Evolutionary conservation across 2,888 invertebrate genomes (phyloP), one percentile per base, ranked within the genome.

Genomic region (Folsomia manolachei): DNA sequence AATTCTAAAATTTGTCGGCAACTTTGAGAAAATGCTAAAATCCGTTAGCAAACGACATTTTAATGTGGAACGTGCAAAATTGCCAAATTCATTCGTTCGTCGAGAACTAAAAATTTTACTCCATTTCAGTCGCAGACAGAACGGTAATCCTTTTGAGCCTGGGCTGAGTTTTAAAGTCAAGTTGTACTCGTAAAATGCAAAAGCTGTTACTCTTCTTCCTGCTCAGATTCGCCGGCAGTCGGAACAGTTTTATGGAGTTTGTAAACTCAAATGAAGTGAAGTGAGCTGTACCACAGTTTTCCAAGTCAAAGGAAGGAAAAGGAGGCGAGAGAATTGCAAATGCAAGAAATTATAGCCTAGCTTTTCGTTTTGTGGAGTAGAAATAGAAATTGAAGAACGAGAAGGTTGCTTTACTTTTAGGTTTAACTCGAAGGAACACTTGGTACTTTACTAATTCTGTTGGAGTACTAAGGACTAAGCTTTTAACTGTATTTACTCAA

Each of bases 41-140:
- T 39, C 39, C 39, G 4, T 39, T 9, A 39, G 39, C 14, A 66
- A 39, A 66, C 52, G 65, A 66, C 27, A 51, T 66, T 66, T 27
- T 64, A 64, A 64, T 66, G 65, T 64, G 64, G 18, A 27, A 27
- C 64, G 19, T 56, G 56, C 56, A 56, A 56, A 56, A 56, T 56
- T 7, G 56, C 56, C 7, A 56, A 56, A 39, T 39, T 39, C n/a
- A n/a, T n/a, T n/a, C n/a, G n/a, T n/a, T n/a, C 39, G 39, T 14
- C 4, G 39, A 39, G 14, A 9, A 39, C 39, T 39, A 39, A 14
- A 39, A 39, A 39, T 14, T 39, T 39, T 39, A 14, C 39, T 14
- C 14, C 39, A 39, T 39, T 39, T 39, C 39, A 4, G 39, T 14
- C 14, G 14, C 39, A 39, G 39, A 39, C 39, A 39, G 39, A 39